A percentile compares a stretch with the other conserved stretches of the same genome.
phyloP scores from a whole-genome alignment of 2,113 vertebrate species.

The Sclerurus mexicanus region DNA sequence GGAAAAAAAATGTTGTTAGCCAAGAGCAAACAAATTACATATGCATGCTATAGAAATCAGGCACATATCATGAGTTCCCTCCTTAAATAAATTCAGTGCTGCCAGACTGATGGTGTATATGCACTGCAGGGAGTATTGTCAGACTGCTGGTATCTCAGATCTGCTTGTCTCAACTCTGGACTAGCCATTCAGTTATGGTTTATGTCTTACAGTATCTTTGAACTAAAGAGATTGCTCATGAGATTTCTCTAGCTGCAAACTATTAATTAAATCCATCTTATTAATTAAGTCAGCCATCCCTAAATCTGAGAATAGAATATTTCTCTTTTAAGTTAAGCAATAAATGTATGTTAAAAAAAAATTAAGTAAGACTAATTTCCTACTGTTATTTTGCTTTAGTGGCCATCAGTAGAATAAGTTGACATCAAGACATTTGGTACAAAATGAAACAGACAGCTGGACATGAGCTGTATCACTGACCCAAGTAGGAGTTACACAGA shows the following conservation, averaged over 20 bases:
- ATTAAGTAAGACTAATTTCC: background rate
- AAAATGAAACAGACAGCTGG: background rate
- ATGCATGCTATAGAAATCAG: background rate
- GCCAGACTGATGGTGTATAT: background rate
- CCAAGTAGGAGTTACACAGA: background rate
- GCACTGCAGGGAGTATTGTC: background rate
- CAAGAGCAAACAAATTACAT: conserved; percentile 44
- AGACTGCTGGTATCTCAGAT: background rate
- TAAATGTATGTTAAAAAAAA: background rate
- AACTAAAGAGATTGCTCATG: background rate
- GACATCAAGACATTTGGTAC: background rate
- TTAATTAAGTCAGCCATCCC: background rate
- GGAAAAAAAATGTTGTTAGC: background rate
- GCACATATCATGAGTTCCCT: background rate
- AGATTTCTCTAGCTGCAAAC: background rate
- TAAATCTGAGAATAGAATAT: background rate
- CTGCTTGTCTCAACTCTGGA: background rate
- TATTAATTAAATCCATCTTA: background rate
- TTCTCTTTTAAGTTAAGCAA: background rate
- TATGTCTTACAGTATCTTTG: background rate
- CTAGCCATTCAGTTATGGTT: background rate
- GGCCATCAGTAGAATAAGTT: background rate
- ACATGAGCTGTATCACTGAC: background rate
- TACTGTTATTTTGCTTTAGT: background rate
- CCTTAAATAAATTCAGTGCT: background rate